Base-by-base conservation (phyloP, 2,113 vertebrate species). In the Platysternon megacephalum region DNA sequence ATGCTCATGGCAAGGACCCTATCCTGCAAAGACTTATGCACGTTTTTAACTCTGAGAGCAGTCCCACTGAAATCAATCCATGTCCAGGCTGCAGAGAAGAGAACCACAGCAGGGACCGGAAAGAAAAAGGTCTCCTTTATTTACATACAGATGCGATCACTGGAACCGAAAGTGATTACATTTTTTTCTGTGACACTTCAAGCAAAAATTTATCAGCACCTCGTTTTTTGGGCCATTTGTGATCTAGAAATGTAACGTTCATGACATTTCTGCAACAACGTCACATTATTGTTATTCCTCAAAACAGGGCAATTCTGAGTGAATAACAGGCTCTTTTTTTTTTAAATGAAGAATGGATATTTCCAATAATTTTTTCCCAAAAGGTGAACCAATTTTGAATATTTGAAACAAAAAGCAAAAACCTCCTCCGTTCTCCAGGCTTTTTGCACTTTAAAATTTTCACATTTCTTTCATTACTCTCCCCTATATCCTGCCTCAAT, bases 1-100 rank as follows among this genome's bases (percentile, higher is more conserved):
- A n/a, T 5, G 4, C 42, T 79, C 0, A 0, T 10, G 32, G 32
- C 24, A 6, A 28, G 39, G 19, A 8, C 12, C 8, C 3, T 53
- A n/a, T 68, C 5, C 32, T 26, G 1, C 46, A 39, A 19, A 19
- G 46, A 8, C 2, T 26, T 10, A 8, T 39, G 82, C 32, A 83
- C 19, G 1, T 65, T 85, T 39, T 48, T 19, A 48, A 26, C 39
- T 32, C 56, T 53, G 22, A 2, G 4, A 11, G 5, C 12, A 4
- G 17, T 6, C 65, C 19, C 10, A 3, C 16, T 55, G 24, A 61
- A 79, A 16, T 6, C 72, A 65, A 39, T 39, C 3, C 2, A 48
- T 8, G 39, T 49, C 39, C 11, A 17, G 32, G 5, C 32, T 5
- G 10, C 39, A 11, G 10, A 35, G 72, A 12, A 21, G n/a, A 74